These are phyloP conservation scores for Diarsia dahlii DNA, from an alignment of 2,888 invertebrate genomes.

Conservation along the genomic window DNA sequence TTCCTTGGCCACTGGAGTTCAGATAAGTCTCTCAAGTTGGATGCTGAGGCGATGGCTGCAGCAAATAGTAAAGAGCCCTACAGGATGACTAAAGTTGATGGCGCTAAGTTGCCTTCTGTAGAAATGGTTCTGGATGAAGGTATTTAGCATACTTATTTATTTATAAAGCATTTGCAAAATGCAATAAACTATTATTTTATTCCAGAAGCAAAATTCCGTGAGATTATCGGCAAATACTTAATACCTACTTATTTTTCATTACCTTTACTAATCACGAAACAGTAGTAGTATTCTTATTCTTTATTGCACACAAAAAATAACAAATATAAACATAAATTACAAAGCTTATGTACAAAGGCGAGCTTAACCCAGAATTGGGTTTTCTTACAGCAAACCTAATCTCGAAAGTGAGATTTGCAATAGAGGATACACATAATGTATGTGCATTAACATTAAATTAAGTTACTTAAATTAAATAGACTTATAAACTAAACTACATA, in stretches of 20 bases:
- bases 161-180: not conserved
- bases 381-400: too few species aligned
- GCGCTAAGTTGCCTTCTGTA: constrained; percentile 96
- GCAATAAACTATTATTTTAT: not conserved
- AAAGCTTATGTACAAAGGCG: too few species aligned
- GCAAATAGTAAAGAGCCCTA: constrained; percentile 89
- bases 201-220: not conserved
- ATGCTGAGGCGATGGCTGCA: constrained; percentile 87
- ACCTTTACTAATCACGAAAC: too few species aligned
- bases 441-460: too few species aligned
- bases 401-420: too few species aligned
- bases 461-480: too few species aligned
- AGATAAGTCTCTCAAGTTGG: constrained; percentile 91
- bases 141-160: constrained; percentile 33
- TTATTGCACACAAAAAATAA: too few species aligned
- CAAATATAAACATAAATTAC: too few species aligned
- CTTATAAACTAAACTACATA: too few species aligned
- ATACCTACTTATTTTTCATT: not conserved
- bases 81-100: constrained; percentile 95
- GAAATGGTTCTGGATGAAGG: constrained; percentile 97
- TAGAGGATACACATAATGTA: too few species aligned
- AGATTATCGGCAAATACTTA: not conserved
- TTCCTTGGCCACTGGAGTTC: constrained; percentile 95
- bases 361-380: too few species aligned
- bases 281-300: too few species aligned